Conservation (phyloP, 2,797 vertebrate species). For the Enteromius trimaculatus region DNA sequence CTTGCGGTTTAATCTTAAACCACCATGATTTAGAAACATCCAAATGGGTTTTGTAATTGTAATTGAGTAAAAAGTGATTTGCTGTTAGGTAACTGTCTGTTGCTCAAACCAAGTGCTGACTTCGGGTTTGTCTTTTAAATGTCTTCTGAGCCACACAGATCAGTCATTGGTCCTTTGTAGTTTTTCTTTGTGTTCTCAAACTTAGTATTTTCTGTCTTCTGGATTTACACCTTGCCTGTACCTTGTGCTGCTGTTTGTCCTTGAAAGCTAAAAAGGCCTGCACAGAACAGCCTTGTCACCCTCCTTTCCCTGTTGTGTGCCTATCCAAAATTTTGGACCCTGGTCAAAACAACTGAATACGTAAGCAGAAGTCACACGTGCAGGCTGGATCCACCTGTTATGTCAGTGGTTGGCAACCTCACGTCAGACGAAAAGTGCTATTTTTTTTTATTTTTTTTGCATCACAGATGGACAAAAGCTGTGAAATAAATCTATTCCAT, state of each 20-base stretch:
- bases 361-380: not conserved
- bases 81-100: not conserved
- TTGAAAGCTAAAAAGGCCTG: slow-evolving; percentile 1
- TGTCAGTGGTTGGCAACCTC: not conserved
- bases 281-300: not conserved
- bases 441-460: slow-evolving; percentile 9
- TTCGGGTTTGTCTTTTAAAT: slow-evolving; percentile 19
- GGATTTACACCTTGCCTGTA: slow-evolving; percentile 27
- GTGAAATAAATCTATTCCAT: slow-evolving; percentile 40
- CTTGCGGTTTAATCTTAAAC: not conserved
- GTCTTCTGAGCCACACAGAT: not conserved
- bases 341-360: not conserved
- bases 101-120: slow-evolving; percentile 2
- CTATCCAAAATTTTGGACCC: slow-evolving; percentile 13
- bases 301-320: slow-evolving; percentile 25
- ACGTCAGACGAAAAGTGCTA: not conserved
- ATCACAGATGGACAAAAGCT: slow-evolving; percentile 11
- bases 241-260: slow-evolving; percentile 27
- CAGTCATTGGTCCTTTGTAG: not conserved
- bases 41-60: slow-evolving; percentile 1
- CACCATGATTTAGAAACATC: not conserved
- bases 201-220: not conserved
- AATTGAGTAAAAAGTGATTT: not conserved
- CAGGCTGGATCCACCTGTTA: slow-evolving; percentile 11
- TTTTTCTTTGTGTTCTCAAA: not conserved